Evolutionary conservation across 2,888 invertebrate species (phyloP), one percentile per base, ranked within the genome.

Genomic region (Blastobasis lacticolella): DNA sequence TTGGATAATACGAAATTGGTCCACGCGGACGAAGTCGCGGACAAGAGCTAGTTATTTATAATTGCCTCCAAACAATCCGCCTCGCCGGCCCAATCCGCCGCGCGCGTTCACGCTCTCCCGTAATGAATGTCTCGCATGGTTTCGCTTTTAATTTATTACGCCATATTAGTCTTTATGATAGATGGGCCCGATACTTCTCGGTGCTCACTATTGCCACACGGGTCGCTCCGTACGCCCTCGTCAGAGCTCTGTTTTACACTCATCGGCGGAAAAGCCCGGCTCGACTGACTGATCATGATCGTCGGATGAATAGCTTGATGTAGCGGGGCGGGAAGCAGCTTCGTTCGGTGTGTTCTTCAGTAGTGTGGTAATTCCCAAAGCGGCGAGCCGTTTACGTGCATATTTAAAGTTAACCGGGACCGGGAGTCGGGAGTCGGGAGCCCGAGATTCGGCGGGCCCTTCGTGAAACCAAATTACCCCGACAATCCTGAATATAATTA

Each of bases 321-420:
- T 23, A 3, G 23, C 23, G 23, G 23, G 23, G 1, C 23, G 23
- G 23, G 23, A 23, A 23, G 23, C 23, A 23, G 64, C 63, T 71
- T 67, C 68, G 64, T 66, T 64, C 59, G 58, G 66, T 62, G 59
- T 64, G 71, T 72, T 77, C 73, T 71, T 72, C 68, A 71, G 66
- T 60, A 56, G 63, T 59, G 66, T 63, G 69, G 67, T 75, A 67
- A 74, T 75, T 72, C 73, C 71, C 71, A 61, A 48, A 61, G 65
- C 64, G 63, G 66, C 64, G 66, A 70, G 64, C 64, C 67, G 71
- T 75, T 73, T 69, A 67, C 59, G 63, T 80, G 74, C 77, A 81
- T 78, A 78, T 79, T 79, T 78, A 79, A 79, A 23, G 23, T 23
- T 23, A 23, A 23, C 23, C 23, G 23, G 23, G 23, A 23, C 67